Evolutionary conservation across 2,113 vertebrate genomes (phyloP).

Genomic region (Odocoileus virginianus): DNA sequence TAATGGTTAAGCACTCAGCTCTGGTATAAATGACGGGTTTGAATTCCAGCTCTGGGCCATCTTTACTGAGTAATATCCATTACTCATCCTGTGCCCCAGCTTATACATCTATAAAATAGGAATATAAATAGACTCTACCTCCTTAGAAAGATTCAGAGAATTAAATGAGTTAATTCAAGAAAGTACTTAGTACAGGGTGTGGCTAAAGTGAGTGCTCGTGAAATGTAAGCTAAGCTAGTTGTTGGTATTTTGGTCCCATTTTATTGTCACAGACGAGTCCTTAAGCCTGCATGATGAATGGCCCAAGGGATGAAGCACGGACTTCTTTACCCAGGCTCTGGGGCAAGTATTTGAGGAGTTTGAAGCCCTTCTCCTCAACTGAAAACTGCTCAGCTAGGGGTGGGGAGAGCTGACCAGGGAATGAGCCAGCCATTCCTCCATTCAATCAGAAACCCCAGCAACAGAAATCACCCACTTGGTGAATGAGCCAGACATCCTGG

Average conservation of each 20-base stretch:
- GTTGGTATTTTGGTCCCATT: neutral
- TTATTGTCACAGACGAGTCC: neutral
- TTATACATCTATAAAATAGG: neutral
- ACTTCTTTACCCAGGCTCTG: neutral
- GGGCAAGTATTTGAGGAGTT: neutral
- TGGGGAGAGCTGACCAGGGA: neutral
- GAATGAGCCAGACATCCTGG: neutral
- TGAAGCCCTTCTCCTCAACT: neutral
- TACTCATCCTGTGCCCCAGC: neutral
- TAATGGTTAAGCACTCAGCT: neutral
- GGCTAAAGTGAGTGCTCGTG: neutral
- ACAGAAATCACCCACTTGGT: neutral
- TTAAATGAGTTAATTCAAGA: neutral
- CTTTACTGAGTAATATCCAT: neutral
- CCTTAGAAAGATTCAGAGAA: neutral
- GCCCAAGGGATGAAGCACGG: neutral
- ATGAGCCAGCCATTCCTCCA: rapidly evolving
- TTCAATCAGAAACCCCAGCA: neutral
- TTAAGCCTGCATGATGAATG: neutral
- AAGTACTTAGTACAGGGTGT: neutral
- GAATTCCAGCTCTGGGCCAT: neutral
- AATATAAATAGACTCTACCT: neutral
- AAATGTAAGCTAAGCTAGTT: neutral
- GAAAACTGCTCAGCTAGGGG: neutral
- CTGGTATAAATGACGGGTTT: neutral